A percentile compares a stretch with the other conserved stretches of the same genome.
phyloP scores from a whole-genome alignment of 2,797 vertebrate species.

The Poeciliopsis infans region DNA sequence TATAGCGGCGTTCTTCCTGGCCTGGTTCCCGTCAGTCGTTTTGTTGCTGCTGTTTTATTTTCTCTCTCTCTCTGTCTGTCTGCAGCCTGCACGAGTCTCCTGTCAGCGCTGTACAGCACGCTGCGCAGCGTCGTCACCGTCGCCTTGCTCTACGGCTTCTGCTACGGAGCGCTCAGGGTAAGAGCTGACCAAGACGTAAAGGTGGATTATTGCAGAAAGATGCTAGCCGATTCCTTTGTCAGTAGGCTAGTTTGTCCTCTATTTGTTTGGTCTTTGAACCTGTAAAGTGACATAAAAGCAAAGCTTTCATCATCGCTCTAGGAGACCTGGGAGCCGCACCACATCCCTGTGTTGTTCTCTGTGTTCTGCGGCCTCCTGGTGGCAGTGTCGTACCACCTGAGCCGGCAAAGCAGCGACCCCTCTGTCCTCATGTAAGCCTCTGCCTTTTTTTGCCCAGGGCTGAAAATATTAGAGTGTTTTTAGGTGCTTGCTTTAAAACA shows the following conservation, averaged over 20 bases:
- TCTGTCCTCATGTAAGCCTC: conserved; percentile 93
- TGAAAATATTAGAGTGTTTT: background rate
- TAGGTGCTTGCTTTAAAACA: background rate
- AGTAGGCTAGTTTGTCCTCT: background rate
- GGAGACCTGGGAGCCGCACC: conserved; percentile 98
- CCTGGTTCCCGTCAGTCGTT: conserved; percentile 23
- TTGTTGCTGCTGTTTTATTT: conserved; percentile 35
- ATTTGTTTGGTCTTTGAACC: background rate
- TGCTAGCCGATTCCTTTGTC: background rate
- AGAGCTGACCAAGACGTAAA: conserved; percentile 36
- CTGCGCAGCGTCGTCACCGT: conserved; percentile 95
- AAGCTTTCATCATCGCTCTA: conserved; percentile 50
- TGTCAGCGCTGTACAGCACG: conserved; percentile 94
- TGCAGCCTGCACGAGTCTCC: conserved; percentile 94
- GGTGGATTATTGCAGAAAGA: background rate
- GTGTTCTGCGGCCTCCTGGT: conserved; percentile 97
- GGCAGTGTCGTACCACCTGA: conserved; percentile 97
- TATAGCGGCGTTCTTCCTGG: conserved; percentile 44
- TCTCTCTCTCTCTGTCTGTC: conserved; percentile 50
- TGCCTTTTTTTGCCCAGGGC: background rate
- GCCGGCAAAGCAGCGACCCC: conserved; percentile 96
- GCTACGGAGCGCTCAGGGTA: conserved; percentile 97
- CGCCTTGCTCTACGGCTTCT: conserved; percentile 94
- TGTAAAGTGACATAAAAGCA: background rate
- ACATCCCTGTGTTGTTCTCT: conserved; percentile 98